phyloP scores from a whole-genome alignment of 2,113 vertebrate genomes.

The Mobula birostris region DNA sequence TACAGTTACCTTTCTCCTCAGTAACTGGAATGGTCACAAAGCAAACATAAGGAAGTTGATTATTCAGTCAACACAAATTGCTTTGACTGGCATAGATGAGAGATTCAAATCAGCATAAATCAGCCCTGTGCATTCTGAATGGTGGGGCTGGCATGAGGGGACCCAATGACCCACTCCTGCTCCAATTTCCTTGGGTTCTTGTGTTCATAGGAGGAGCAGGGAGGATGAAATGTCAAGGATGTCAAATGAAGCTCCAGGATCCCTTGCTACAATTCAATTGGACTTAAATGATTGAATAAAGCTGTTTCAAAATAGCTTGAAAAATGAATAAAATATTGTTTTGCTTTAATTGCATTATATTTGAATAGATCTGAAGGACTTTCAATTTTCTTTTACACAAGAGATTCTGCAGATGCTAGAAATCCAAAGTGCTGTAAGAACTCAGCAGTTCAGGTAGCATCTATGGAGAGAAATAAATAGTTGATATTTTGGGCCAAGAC shows the following conservation, averaged over 20 bases:
- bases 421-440: too few species aligned
- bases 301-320: neutral
- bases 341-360: neutral
- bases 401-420: too few species aligned
- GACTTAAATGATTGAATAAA: slow-evolving; percentile 24
- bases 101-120: too few species aligned
- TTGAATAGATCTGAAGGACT: neutral
- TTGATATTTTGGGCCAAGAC: too few species aligned
- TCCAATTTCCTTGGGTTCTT: neutral
- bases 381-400: neutral
- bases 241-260: neutral
- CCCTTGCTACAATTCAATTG: neutral
- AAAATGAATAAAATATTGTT: neutral
- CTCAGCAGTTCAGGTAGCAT: too few species aligned
- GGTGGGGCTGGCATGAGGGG: too few species aligned
- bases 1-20: neutral
- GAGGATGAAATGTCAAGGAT: neutral
- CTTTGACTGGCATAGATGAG: too few species aligned
- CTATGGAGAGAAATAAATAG: too few species aligned
- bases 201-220: neutral
- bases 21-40: slow-evolving; percentile 10
- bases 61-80: too few species aligned
- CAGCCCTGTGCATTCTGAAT: too few species aligned
- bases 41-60: slow-evolving; percentile 11
- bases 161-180: too few species aligned